A percentile compares a stretch with the other conserved stretches of the same genome.
phyloP scores from a whole-genome alignment of 2,113 vertebrate genomes.

The Actenoides hombroni region DNA sequence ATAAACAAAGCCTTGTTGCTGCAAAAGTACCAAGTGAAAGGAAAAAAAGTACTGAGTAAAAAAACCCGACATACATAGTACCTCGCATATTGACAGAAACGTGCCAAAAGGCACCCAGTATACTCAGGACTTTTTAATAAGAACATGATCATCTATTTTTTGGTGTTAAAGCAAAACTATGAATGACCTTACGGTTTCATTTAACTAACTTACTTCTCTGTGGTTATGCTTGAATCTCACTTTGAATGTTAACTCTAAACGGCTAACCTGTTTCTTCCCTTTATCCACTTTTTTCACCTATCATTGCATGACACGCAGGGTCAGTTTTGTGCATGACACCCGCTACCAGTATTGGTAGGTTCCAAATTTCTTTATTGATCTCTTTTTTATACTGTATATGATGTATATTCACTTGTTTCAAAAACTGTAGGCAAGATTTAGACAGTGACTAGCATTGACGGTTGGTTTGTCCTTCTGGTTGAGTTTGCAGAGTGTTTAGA shows the following conservation, averaged over 20 bases:
- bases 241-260: slow-evolving; percentile 87
- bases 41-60: not conserved
- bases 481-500: slow-evolving; percentile 52
- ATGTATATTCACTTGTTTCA: slow-evolving; percentile 71
- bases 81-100: not conserved
- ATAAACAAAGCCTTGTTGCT: not conserved
- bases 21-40: not conserved
- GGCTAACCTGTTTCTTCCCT: slow-evolving; percentile 87
- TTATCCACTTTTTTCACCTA: slow-evolving; percentile 84
- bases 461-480: slow-evolving; percentile 73
- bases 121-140: not conserved
- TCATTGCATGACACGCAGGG: slow-evolving; percentile 92
- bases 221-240: slow-evolving; percentile 82
- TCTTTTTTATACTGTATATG: slow-evolving; percentile 73
- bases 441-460: slow-evolving; percentile 60
- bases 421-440: slow-evolving; percentile 64
- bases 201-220: slow-evolving; percentile 79
- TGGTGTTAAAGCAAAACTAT: slow-evolving; percentile 55
- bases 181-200: slow-evolving; percentile 75
- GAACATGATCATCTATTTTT: not conserved
- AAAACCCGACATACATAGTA: not conserved
- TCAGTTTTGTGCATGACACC: slow-evolving; percentile 99
- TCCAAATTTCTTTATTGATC: slow-evolving; percentile 86
- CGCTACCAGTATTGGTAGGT: slow-evolving; percentile 99
- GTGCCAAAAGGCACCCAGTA: not conserved